A percentile compares a stretch with the other conserved stretches of the same genome.
Conservation (phyloP, 1,140 invertebrate genomes). For the Oncopodura yosiiana region DNA sequence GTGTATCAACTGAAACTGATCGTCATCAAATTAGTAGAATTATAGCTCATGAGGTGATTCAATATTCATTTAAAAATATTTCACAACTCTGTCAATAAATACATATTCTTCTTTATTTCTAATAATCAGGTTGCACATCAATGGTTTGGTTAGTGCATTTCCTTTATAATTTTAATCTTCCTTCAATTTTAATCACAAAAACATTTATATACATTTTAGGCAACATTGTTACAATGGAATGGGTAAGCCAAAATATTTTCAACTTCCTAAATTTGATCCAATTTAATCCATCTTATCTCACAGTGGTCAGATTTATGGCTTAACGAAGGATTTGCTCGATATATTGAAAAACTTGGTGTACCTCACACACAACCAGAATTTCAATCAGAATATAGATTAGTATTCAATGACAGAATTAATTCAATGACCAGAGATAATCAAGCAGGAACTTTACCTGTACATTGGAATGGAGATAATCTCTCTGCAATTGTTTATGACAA, state of each 20-base stretch:
- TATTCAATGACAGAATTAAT: not conserved
- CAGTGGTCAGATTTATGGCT: not conserved
- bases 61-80: too few species aligned
- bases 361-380: not conserved
- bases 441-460: slow-evolving; percentile 1
- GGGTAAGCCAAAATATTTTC: too few species aligned
- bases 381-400: not conserved
- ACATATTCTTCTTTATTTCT: too few species aligned
- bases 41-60: slow-evolving; percentile 11
- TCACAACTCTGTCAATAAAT: too few species aligned
- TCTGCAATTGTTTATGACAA: slow-evolving; percentile 26
- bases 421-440: not conserved
- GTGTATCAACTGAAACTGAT: slow-evolving; percentile 1
- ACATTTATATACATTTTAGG: too few species aligned
- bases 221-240: too few species aligned
- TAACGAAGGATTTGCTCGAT: not conserved
- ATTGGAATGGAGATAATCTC: not conserved
- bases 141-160: too few species aligned
- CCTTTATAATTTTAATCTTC: too few species aligned
- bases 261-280: too few species aligned
- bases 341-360: not conserved
- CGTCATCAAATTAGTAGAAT: not conserved
- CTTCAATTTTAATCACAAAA: too few species aligned
- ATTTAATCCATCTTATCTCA: too few species aligned
- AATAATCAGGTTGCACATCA: too few species aligned